A percentile compares a stretch with the other conserved stretches of the same genome.
phyloP scores from a whole-genome alignment of 35 echinoderm and acorn worm species.

The Diadema setosum region DNA sequence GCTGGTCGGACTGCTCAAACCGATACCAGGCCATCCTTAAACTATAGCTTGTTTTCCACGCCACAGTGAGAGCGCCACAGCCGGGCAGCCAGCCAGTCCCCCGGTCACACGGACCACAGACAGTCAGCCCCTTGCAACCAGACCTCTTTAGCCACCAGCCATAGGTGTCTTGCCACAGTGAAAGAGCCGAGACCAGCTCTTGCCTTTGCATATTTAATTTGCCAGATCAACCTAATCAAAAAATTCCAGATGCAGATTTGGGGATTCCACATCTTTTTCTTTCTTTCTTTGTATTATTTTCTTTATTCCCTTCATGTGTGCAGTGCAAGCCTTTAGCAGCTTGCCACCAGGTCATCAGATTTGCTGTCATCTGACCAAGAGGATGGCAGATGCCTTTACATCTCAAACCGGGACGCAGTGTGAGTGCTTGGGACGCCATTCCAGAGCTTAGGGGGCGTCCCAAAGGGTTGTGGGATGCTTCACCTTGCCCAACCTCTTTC shows the following conservation, averaged over 20 bases:
- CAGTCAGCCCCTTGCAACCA: background rate
- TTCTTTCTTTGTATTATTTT: no score
- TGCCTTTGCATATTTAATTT: no score
- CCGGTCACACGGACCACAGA: background rate
- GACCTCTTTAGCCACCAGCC: conserved; percentile 3
- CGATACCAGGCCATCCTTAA: conserved; percentile 11
- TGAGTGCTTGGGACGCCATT: background rate
- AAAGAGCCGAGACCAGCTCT: no score
- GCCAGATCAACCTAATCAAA: no score
- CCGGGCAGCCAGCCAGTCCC: background rate
- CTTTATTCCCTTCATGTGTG: background rate
- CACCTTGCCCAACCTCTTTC: background rate
- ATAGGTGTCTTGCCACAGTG: background rate
- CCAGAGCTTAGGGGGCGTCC: background rate
- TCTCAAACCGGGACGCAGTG: background rate
- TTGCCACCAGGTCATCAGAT: background rate
- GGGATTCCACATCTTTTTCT: no score
- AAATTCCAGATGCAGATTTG: background rate
- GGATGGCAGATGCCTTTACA: conserved; percentile 10
- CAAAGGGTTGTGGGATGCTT: conserved; percentile 9
- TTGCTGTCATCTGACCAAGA: background rate
- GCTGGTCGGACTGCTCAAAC: background rate
- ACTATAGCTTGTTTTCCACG: background rate
- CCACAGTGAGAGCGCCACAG: conserved; percentile 4
- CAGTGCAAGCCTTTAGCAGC: background rate